These are phyloP conservation scores for Lipotes vexillifer DNA, from an alignment of 2,113 vertebrate genomes.

Conservation along the genomic window DNA sequence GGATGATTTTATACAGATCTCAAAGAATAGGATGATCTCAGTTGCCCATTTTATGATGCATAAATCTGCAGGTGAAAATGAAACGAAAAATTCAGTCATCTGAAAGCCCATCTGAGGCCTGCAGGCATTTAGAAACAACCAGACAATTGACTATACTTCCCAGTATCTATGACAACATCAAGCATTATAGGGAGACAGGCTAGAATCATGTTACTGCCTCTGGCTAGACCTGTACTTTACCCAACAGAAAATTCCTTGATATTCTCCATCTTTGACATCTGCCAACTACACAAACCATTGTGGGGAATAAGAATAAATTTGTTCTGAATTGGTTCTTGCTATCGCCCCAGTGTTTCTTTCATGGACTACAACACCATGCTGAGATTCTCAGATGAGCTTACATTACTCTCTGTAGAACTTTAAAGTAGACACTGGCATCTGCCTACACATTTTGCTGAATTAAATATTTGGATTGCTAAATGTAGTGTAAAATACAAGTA, in stretches of 20 bases:
- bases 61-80: background rate
- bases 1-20: background rate
- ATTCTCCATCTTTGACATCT: background rate
- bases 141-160: background rate
- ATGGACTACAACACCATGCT: background rate
- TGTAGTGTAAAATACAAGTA: conserved; percentile 15
- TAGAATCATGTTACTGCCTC: background rate
- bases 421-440: background rate
- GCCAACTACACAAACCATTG: background rate
- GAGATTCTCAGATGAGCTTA: background rate
- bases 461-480: conserved; percentile 15
- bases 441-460: conserved; percentile 16
- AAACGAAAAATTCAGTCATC: background rate
- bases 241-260: conserved; percentile 7
- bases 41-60: background rate
- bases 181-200: background rate
- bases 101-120: background rate
- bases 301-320: background rate
- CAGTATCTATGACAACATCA: background rate
- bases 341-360: background rate
- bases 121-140: background rate
- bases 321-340: background rate
- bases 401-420: background rate
- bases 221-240: background rate
- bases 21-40: background rate